Conservation (phyloP, 2,113 vertebrate genomes). For the Ophthalmolycus amberensis region DNA sequence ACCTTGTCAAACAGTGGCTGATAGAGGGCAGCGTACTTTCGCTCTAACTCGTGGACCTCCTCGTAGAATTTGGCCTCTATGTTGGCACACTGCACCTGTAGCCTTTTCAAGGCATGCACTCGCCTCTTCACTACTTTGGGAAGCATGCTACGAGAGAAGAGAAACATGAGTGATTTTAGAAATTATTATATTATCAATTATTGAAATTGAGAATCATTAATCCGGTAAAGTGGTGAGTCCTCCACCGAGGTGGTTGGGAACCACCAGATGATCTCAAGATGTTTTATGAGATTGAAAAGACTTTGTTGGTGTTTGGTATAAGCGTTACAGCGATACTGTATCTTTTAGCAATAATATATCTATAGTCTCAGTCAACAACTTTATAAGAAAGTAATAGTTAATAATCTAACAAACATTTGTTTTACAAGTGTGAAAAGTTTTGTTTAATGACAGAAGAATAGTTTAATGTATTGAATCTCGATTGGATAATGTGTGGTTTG, state of each 20-base stretch:
- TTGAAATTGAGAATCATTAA: background rate
- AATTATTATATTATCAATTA: no score
- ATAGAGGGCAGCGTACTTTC: slow-evolving; percentile 95
- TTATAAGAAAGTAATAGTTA: no score
- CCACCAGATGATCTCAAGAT: background rate
- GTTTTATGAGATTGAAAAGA: background rate
- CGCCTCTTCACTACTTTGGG: slow-evolving; percentile 95
- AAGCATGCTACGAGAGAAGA: slow-evolving; percentile 84
- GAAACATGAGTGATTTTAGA: background rate
- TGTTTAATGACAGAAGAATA: background rate
- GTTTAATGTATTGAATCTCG: no score
- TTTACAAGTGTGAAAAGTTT: background rate
- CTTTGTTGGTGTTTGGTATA: background rate
- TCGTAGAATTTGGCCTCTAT: slow-evolving; percentile 99
- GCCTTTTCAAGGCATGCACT: slow-evolving; percentile 95
- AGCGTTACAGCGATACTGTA: background rate
- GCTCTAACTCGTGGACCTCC: slow-evolving; percentile 96
- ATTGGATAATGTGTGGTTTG: background rate
- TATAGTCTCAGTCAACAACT: background rate
- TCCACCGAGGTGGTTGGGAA: background rate
- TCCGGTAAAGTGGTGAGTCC: background rate
- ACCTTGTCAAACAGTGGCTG: slow-evolving; percentile 97
- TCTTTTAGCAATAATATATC: background rate
- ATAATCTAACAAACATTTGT: background rate
- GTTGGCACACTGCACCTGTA: slow-evolving; percentile 94